Conservation (phyloP, 2,113 vertebrate species). For the human (Homo sapiens) region GRCh38 chr6:32115501-32116000, state of each 20-base stretch:
- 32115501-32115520: neutral
- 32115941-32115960: conserved; percentile 86
- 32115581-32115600: neutral
- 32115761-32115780: conserved; percentile 53
- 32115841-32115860: conserved; percentile 85
- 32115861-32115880: conserved; percentile 93
- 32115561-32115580: neutral
- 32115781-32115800: conserved; percentile 54
- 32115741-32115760: conserved; percentile 77
- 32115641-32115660: neutral
- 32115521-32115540: neutral
- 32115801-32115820: conserved; percentile 84
- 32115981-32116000: neutral
- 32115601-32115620: conserved; percentile 36
- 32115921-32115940: conserved; percentile 96
- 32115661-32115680: neutral
- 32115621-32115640: neutral
- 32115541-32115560: neutral
- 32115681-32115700: neutral
- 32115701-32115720: neutral
- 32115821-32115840: conserved; percentile 80
- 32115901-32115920: conserved; percentile 97
- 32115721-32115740: conserved; percentile 32
- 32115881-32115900: conserved; percentile 95
- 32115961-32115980: conserved; percentile 86